phyloP scores from a whole-genome alignment of 2,888 invertebrate species.

The Conus canariensis region DNA sequence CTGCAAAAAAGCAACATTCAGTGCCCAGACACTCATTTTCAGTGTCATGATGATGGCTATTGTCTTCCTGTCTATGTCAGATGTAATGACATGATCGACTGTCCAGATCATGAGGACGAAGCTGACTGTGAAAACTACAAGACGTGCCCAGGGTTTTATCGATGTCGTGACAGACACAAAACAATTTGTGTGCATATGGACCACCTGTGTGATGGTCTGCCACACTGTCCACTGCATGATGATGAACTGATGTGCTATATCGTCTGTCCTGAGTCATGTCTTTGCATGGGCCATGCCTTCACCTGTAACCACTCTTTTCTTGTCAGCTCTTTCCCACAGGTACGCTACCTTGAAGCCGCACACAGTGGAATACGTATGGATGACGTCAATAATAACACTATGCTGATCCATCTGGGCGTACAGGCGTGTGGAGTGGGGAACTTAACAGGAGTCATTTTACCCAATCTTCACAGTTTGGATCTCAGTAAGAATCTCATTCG shows the following conservation, averaged over 20 bases:
- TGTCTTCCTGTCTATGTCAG: constrained; percentile 26
- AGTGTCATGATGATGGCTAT: constrained; percentile 3
- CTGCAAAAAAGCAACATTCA: constrained; percentile 30
- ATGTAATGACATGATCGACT: constrained; percentile 31
- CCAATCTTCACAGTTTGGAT: not conserved
- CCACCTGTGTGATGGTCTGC: not conserved
- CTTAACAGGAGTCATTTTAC: not conserved
- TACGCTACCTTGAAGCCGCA: constrained; percentile 1
- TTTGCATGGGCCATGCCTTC: not conserved
- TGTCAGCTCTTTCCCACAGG: not conserved
- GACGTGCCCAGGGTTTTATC: not conserved
- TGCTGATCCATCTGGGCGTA: not conserved
- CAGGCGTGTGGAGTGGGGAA: not conserved
- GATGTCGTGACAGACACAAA: not conserved
- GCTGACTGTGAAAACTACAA: not conserved
- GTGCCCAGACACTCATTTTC: constrained; percentile 12
- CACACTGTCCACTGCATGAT: not conserved
- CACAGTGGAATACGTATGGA: not conserved
- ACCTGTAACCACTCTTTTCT: not conserved
- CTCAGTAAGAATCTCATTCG: not conserved
- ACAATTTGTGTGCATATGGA: not conserved
- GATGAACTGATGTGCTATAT: not conserved
- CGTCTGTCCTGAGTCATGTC: not conserved
- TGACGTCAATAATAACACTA: not conserved
- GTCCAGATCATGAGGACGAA: constrained; percentile 45